phyloP scores from a whole-genome alignment of 2,113 vertebrate species.

The Ammodytes dubius region DNA sequence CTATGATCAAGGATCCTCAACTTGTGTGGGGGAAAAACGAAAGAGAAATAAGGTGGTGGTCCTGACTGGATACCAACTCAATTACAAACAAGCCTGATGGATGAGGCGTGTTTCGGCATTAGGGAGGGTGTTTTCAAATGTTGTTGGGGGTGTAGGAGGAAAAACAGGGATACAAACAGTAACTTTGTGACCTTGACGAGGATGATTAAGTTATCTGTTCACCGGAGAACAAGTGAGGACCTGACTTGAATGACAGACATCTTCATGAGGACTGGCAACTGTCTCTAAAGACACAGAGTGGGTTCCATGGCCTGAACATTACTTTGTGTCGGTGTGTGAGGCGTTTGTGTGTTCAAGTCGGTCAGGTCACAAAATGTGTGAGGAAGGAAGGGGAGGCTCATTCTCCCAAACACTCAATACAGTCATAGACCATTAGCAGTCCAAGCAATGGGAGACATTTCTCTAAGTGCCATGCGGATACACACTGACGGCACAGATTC shows the following conservation, averaged over 20 bases:
- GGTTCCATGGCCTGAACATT: conserved; percentile 36
- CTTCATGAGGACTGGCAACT: conserved; percentile 33
- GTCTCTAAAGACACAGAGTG: conserved; percentile 32
- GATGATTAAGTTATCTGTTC: conserved; percentile 56
- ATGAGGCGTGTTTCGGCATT: conserved; percentile 38
- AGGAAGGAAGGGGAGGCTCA: conserved; percentile 29
- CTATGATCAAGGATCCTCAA: conserved; percentile 2
- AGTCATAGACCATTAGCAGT: conserved; percentile 62
- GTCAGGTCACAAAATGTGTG: conserved; percentile 21
- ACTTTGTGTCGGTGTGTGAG: conserved; percentile 10
- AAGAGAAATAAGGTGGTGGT: conserved; percentile 17
- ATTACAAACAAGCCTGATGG: conserved; percentile 55
- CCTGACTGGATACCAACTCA: conserved; percentile 29
- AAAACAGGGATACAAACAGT: conserved; percentile 49
- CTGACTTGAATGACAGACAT: conserved; percentile 57
- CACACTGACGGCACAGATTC: conserved; percentile 53
- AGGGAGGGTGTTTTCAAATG: conserved; percentile 38
- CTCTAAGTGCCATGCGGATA: conserved; percentile 47
- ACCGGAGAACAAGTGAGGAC: conserved; percentile 35
- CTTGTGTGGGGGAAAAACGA: conserved; percentile 3
- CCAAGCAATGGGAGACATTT: conserved; percentile 49
- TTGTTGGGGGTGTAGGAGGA: conserved; percentile 34
- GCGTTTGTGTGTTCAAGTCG: conserved; percentile 15
- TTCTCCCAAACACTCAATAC: conserved; percentile 46
- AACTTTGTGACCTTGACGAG: conserved; percentile 56